phyloP scores from a whole-genome alignment of 2,113 vertebrate species.

The Ramphastos sulfuratus region DNA sequence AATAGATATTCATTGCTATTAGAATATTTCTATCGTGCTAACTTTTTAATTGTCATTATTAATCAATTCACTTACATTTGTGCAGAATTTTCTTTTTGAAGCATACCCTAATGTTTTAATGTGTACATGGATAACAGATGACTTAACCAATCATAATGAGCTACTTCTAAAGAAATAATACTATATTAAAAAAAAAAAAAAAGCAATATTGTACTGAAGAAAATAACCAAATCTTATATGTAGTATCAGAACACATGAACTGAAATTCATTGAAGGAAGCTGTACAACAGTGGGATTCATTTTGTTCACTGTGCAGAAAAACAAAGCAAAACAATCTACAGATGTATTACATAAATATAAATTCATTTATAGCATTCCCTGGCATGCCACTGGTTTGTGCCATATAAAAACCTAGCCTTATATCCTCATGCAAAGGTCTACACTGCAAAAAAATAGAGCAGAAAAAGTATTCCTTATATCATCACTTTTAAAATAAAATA shows the following conservation, averaged over 20 bases:
- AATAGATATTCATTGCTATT: background rate
- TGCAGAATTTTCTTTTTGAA: background rate
- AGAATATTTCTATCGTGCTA: background rate
- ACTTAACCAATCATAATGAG: background rate
- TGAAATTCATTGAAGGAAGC: background rate
- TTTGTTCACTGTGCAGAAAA: background rate
- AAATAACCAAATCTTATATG: background rate
- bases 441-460: background rate
- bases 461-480: background rate
- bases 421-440: background rate
- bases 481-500: background rate
- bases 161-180: background rate
- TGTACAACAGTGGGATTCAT: background rate
- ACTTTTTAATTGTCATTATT: background rate
- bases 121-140: background rate
- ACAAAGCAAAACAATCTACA: background rate
- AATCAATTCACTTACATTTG: background rate
- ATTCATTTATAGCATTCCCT: background rate
- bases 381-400: background rate
- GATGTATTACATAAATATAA: background rate
- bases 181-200: background rate
- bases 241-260: background rate
- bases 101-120: background rate
- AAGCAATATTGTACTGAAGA: background rate
- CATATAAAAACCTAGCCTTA: background rate